Evolutionary conservation across 2,797 vertebrate species (phyloP), one percentile per base, ranked within the genome.

Genomic region (Champsocephalus gunnari): DNA sequence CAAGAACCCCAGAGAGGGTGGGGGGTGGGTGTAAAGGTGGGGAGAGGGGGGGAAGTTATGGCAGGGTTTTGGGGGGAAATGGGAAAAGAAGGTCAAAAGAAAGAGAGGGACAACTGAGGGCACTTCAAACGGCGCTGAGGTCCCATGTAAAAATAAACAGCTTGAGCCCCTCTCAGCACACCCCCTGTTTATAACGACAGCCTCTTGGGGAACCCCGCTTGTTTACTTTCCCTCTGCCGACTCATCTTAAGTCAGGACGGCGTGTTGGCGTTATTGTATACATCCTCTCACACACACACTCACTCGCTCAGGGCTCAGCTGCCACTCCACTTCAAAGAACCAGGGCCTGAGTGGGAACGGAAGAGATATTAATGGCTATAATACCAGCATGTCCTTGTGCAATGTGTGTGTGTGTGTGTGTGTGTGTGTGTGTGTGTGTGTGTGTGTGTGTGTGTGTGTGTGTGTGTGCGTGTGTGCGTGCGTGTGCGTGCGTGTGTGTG

Each of bases 361-460:
- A 78, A 73, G 85, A 77, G 78, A 88, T 75, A 84, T 91, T 86
- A 84, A 90, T 84, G 83, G 85, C 21, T 82, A 76, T 78, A 84
- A 87, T 76, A 72, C 65, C 55, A 72, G 66, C 43, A 34, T 63
- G 79, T 72, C 74, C 73, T 71, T 75, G 67, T 75, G 66, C 44
- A 24, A n/a, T 69, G 54, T 1, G 0, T 57, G 48, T 61, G 58
- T 63, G 59, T 44, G 66, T 66, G 62, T 45, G 51, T 63, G 71
- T 66, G 58, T 71, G 61, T 54, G 47, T 48, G 66, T 19, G 54
- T 47, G 19, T 70, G 53, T 3, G 0, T 49, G 38, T 59, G 51
- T 61, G 55, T 34, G 66, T 62, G 58, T 38, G 50, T 62, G 73
- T 61, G 56, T 70, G 63, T 49, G 45, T 47, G 66, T 12, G n/a